phyloP scores from a whole-genome alignment of 2,888 invertebrate genomes.

The Spisula subtruncata region DNA sequence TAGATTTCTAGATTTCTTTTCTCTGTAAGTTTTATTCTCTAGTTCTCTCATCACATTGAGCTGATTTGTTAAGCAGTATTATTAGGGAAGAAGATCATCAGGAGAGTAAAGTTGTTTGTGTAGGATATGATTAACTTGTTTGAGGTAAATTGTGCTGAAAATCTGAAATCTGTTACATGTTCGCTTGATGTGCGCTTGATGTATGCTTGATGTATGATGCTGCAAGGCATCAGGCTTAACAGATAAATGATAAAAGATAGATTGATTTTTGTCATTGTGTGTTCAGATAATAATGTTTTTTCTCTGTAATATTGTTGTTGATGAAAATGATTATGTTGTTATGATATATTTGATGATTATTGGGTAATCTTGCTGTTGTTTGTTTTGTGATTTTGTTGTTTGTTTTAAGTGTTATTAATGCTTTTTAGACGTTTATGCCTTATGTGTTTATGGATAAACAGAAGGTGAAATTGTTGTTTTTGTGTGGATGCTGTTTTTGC shows the following conservation, averaged over 20 bases:
- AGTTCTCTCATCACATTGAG: constrained; percentile 40
- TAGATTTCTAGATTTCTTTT: constrained; percentile 18
- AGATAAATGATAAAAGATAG: not conserved
- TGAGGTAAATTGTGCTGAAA: constrained; percentile 21
- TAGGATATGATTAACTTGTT: constrained; percentile 18
- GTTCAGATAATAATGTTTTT: not conserved
- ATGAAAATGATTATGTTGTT: not conserved
- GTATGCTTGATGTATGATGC: too few relatives aligned
- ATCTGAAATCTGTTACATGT: constrained; percentile 4
- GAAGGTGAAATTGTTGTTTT: not conserved
- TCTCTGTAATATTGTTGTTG: not conserved
- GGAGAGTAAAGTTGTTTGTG: constrained; percentile 1
- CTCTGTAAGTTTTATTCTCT: constrained; percentile 49
- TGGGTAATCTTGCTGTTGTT: not conserved
- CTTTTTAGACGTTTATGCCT: too few relatives aligned
- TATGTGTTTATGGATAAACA: too few relatives aligned
- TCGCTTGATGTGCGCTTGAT: not conserved
- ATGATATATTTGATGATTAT: not conserved
- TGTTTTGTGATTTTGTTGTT: not conserved
- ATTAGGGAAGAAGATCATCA: constrained; percentile 22
- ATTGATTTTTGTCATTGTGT: constrained; percentile 19
- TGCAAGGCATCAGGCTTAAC: not conserved
- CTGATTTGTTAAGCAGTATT: constrained; percentile 33
- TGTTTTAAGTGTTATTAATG: not conserved
- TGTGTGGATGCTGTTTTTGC: not conserved